Base-by-base conservation (phyloP, 2,888 invertebrate species). In the Limulus polyphemus region DNA sequence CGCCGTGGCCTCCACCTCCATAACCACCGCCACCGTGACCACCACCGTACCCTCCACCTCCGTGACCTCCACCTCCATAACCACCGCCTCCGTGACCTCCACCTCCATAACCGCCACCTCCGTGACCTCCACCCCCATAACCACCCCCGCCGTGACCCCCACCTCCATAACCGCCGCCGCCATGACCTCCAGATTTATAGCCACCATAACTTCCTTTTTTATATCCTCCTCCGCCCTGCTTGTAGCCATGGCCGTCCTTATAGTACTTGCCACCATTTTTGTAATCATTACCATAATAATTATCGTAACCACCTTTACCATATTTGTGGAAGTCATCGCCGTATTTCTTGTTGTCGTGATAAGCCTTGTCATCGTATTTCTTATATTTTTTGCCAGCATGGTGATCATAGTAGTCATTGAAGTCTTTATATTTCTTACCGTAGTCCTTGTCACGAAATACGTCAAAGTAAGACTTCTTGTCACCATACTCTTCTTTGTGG, bases 371-470 rank as follows among this genome's bases (percentile, higher is more conserved):
- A 55, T 66, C 62, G 58, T 64, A 60, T 46, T 64, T 62, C 14
- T 66, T 62, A 17, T 64, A 63, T 32, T 58, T 62, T 48, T 61
- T 62, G 46, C 64, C 62, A n/a, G 62, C 64, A 10, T 62, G 61
- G 48, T 52, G 32, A 32, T 32, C 62, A 49, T 66, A 62, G 51
- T 66, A 60, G 62, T 63, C 55, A 50, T 67, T 61, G 49, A 61
- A 65, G 51, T 67, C 65, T 47, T 63, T 64, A 16, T 63, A 67
- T 55, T 67, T 65, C 60, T 67, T 65, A 56, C 65, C 65, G 62
- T 61, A 65, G 60, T 67, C 65, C 47, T 60, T 65, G 17, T 67
- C 65, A 48, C 65, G 61, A 59, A 65, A 65, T 16, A 64, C 67
- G 47, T 65, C 65, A 14, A 65, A 65, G 65, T 63, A 67, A 49